Evolutionary conservation across 2,888 invertebrate species (phyloP).

Genomic region (Meliscaeva auricollis): DNA sequence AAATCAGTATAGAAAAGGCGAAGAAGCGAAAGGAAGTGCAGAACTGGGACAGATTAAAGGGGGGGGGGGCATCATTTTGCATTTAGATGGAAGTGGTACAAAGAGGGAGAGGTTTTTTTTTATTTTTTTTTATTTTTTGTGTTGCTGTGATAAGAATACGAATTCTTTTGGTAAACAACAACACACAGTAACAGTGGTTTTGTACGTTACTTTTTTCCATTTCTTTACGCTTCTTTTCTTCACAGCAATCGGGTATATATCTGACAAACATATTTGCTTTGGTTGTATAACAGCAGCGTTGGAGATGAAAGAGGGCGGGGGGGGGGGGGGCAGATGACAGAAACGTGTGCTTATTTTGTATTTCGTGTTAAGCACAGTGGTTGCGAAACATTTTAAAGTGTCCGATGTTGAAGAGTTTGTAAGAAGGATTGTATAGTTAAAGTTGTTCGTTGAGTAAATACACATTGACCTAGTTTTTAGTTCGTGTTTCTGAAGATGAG

Average conservation of each 20-base stretch:
- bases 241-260: background rate
- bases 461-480: conserved; percentile 21
- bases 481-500: background rate
- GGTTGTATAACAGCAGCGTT: background rate
- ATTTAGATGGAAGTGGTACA: conserved; percentile 11
- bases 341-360: too few species aligned
- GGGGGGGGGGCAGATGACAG: background rate
- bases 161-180: conserved; percentile 45
- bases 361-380: conserved; percentile 10
- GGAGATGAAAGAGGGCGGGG: background rate
- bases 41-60: conserved; percentile 16
- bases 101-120: background rate
- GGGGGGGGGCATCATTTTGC: conserved; percentile 61
- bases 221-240: conserved; percentile 25
- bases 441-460: conserved; percentile 11
- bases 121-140: conserved; percentile 25
- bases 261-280: background rate
- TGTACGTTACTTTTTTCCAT: conserved; percentile 3
- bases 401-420: conserved; percentile 1
- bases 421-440: background rate
- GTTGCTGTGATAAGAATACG: conserved; percentile 68
- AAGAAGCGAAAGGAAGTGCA: conserved; percentile 40
- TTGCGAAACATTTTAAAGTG: background rate
- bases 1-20: conserved; percentile 7
- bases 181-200: conserved; percentile 37